Base-by-base conservation (phyloP, 2,888 invertebrate species). In the Perizoma flavofasciatum region DNA sequence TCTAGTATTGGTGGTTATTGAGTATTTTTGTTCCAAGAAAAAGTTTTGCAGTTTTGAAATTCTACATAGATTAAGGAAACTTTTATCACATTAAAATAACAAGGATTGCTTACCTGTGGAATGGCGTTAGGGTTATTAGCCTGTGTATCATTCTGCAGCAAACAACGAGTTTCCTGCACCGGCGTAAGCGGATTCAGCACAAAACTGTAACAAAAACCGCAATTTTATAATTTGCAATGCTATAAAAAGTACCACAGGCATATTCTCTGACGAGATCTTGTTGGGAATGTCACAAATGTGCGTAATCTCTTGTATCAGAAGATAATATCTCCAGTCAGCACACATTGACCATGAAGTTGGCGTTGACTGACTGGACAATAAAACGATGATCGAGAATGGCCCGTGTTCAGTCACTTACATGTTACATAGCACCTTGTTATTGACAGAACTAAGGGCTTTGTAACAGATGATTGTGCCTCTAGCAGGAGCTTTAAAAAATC, bases 101-200 rank as follows among this genome's bases (percentile, higher is more conserved):
- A 48, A 44, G 41, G 44, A 61, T 61, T 45, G 34, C 22, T 60
- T 83, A 92, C 92, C 91, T 95, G 95, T 1, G 98, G 96, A 54
- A 95, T 94, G 7, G 97, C 97, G 71, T 96, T 95, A 0, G 98
- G 98, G 84, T 98, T 97, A 79, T 96, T 96, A 52, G 98, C 97
- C 69, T 96, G 95, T 0, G 98, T 98, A 83, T 98, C 98, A 86
- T 98, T 98, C 86, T 98, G 98, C 73, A 98, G 93, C 81, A 97
- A 95, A 82, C 98, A 98, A 63, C 97, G 93, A 6, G 98, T 98
- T 85, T 98, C 97, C 89, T 98, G 98, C 58, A 97, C 95, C 1
- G 98, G 98, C 63, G 97, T 97, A 79, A 98, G 86, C 6, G 98
- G 98, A 85, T 98, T 98, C 64, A 97, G 94, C 43, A 98, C 98